Conservation (phyloP, 2,113 vertebrate species). For the Notiomystis cincta region DNA sequence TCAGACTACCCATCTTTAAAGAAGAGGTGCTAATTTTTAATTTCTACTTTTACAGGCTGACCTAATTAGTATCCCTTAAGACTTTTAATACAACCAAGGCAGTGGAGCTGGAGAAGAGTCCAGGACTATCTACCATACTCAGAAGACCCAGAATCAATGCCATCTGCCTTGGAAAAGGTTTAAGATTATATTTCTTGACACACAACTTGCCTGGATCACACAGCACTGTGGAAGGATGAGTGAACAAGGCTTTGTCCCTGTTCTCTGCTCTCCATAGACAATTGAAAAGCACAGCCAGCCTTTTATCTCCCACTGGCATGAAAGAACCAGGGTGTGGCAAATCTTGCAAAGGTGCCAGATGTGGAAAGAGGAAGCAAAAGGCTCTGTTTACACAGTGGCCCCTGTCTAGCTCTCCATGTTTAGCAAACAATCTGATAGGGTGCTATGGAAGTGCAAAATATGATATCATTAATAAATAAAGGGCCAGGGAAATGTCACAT, state of each 20-base stretch:
- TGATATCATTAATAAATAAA: conserved; percentile 51
- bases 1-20: background rate
- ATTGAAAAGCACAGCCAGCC: background rate
- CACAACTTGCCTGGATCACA: background rate
- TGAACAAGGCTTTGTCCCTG: background rate
- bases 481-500: conserved; percentile 7
- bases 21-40: conserved; percentile 21
- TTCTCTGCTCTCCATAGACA: background rate
- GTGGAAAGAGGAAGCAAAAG: background rate
- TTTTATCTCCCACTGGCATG: background rate
- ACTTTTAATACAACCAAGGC: background rate
- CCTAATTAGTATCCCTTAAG: conserved; percentile 37
- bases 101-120: background rate
- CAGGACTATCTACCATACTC: background rate
- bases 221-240: background rate
- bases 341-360: background rate
- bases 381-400: background rate
- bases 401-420: background rate
- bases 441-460: conserved; percentile 30
- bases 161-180: background rate
- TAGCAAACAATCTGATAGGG: conserved; percentile 5
- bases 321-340: background rate
- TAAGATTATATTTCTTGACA: background rate
- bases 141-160: background rate
- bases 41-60: conserved; percentile 12